Evolutionary conservation across 2,888 invertebrate species (phyloP).

Genomic region (Drosophila mulleri): DNA sequence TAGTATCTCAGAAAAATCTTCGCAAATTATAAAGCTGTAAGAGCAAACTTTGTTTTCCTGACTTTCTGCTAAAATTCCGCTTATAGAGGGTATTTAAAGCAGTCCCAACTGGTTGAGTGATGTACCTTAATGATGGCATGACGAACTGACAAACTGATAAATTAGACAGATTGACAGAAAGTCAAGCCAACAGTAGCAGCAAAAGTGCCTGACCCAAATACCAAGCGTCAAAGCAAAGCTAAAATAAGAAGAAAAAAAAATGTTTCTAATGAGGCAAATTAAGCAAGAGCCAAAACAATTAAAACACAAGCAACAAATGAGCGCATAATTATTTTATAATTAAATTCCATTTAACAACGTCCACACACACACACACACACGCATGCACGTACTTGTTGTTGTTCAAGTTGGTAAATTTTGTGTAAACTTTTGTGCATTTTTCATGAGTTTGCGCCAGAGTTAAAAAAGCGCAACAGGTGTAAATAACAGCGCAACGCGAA

Average conservation of each 20-base stretch:
- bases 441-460: slow-evolving; percentile 34
- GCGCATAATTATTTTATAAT: slow-evolving; percentile 81
- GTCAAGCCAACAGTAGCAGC: slow-evolving; percentile 28
- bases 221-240: slow-evolving; percentile 29
- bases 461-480: slow-evolving; percentile 73
- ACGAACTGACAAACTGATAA: slow-evolving; percentile 40
- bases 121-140: slow-evolving; percentile 45
- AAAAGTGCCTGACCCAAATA: slow-evolving; percentile 64
- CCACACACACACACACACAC: slow-evolving; percentile 16
- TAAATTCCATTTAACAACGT: slow-evolving; percentile 77
- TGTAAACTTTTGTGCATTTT: slow-evolving; percentile 61
- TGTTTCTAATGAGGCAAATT: slow-evolving; percentile 78
- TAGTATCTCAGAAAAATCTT: too few species aligned
- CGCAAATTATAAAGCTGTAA: too few species aligned
- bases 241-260: slow-evolving; percentile 12
- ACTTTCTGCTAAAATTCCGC: not conserved
- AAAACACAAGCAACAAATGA: slow-evolving; percentile 75
- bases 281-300: slow-evolving; percentile 77
- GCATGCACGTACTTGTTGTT: slow-evolving; percentile 24
- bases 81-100: slow-evolving; percentile 1
- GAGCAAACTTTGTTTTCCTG: too few species aligned
- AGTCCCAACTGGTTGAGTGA: slow-evolving; percentile 21
- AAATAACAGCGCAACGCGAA: slow-evolving; percentile 58
- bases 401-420: slow-evolving; percentile 44
- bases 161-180: slow-evolving; percentile 35